These are phyloP conservation scores for Lepidothrix coronata DNA, from an alignment of 2,113 vertebrate species.

Conservation along the genomic window DNA sequence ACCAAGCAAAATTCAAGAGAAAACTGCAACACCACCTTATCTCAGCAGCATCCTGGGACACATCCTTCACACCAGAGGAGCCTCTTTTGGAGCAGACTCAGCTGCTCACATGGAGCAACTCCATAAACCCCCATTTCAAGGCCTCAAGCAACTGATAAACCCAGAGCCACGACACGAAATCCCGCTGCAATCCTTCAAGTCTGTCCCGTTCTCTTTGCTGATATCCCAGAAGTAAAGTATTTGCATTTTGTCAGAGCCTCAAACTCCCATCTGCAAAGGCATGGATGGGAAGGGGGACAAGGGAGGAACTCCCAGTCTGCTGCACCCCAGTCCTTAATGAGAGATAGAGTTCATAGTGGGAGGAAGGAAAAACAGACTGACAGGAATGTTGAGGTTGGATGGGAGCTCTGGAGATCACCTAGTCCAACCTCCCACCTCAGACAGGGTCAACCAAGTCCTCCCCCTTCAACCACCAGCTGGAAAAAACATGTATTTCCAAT, in stretches of 20 bases:
- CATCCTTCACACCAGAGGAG: neutral
- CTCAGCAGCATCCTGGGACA: neutral
- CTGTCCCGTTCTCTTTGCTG: neutral
- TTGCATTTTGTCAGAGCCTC: neutral
- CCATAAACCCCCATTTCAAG: neutral
- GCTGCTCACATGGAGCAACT: neutral
- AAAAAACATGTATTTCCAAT: fast-evolving
- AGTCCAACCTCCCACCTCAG: neutral
- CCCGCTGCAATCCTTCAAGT: neutral
- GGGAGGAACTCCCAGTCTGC: neutral
- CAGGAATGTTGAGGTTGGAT: neutral
- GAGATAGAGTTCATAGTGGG: fast-evolving
- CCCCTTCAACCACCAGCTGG: neutral
- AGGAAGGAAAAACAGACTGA: neutral
- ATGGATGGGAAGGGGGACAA: neutral
- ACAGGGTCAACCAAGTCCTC: neutral
- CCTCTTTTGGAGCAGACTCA: neutral
- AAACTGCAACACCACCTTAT: neutral
- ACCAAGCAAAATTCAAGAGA: neutral
- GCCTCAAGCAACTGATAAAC: neutral
- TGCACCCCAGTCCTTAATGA: neutral
- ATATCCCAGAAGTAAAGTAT: neutral
- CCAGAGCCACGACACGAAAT: fast-evolving
- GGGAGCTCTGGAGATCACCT: neutral
- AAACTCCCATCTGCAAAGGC: neutral